Evolutionary conservation across 2,113 vertebrate species (phyloP).

Genomic region (Laterallus jamaicensis): DNA sequence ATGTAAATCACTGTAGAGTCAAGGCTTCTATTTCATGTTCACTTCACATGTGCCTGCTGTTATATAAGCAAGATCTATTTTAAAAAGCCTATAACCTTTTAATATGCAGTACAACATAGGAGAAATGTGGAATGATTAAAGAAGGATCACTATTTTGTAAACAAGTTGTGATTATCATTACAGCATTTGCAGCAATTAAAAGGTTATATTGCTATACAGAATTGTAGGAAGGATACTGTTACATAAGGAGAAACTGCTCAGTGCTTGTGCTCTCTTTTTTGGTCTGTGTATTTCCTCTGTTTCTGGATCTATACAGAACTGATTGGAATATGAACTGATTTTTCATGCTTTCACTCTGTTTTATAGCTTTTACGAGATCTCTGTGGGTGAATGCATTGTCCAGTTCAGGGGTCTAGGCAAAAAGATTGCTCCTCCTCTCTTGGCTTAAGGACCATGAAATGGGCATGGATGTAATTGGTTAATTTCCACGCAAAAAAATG

Average conservation of each 20-base stretch:
- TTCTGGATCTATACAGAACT: background rate
- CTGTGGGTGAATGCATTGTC: background rate
- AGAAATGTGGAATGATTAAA: background rate
- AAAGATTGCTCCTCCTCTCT: background rate
- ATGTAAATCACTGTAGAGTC: background rate
- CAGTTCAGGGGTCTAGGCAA: background rate
- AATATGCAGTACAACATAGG: background rate
- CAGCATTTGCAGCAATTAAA: slow-evolving; percentile 15
- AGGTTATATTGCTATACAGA: background rate
- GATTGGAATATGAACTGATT: background rate
- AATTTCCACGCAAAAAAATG: background rate
- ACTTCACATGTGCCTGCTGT: background rate
- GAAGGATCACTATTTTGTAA: slow-evolving; percentile 43
- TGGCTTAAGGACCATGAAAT: background rate
- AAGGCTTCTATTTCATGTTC: background rate
- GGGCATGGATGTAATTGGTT: background rate
- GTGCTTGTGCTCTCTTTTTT: background rate
- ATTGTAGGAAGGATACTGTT: background rate
- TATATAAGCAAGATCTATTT: slow-evolving; percentile 20
- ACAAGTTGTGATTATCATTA: slow-evolving; percentile 22
- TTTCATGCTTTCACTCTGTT: background rate
- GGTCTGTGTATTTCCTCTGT: background rate
- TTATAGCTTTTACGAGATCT: background rate
- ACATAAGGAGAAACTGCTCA: background rate
- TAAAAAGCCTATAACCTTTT: background rate